Evolutionary conservation across 2,888 invertebrate species (phyloP).

Genomic region (Ormyrus thymus): DNA sequence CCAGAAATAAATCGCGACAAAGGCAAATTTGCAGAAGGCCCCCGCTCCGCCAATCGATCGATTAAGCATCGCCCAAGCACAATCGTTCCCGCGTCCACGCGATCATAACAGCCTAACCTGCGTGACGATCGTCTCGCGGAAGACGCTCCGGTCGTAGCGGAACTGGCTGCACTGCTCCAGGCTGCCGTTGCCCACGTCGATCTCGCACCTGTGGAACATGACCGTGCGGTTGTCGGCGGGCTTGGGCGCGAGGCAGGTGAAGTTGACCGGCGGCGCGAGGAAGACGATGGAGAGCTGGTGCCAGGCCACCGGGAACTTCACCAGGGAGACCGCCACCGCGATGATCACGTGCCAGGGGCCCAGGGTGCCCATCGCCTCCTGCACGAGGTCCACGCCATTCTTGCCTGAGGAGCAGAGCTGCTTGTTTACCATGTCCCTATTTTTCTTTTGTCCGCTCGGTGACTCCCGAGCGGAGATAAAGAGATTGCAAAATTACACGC

Average conservation of each 20-base stretch:
- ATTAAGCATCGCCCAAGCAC: too few relatives aligned
- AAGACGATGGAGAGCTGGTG: slow-evolving; percentile 78
- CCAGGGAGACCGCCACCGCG: slow-evolving; percentile 75
- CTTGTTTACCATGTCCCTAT: too few relatives aligned
- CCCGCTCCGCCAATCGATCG: too few relatives aligned
- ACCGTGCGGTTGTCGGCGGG: slow-evolving; percentile 58
- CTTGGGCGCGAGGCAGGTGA: slow-evolving; percentile 71
- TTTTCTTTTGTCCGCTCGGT: too few relatives aligned
- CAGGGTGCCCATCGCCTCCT: slow-evolving; percentile 77
- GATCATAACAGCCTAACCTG: slow-evolving; percentile 69
- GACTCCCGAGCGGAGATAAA: too few relatives aligned
- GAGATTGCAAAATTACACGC: too few relatives aligned
- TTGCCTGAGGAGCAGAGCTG: slow-evolving; percentile 23
- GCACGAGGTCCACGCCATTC: slow-evolving; percentile 69
- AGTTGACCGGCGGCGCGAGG: slow-evolving; percentile 77
- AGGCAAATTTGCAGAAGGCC: too few relatives aligned
- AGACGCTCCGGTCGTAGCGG: slow-evolving; percentile 78
- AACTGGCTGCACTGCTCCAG: slow-evolving; percentile 66
- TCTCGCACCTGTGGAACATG: slow-evolving; percentile 59
- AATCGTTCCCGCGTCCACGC: too few relatives aligned
- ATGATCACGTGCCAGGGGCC: slow-evolving; percentile 78
- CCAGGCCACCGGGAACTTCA: slow-evolving; percentile 78
- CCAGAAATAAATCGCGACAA: too few relatives aligned
- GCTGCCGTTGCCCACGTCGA: slow-evolving; percentile 64
- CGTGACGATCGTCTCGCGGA: slow-evolving; percentile 80